Evolutionary conservation across 1,140 invertebrate species (phyloP), one percentile per base, ranked within the genome.

Genomic region (Drosophila willistoni): DNA sequence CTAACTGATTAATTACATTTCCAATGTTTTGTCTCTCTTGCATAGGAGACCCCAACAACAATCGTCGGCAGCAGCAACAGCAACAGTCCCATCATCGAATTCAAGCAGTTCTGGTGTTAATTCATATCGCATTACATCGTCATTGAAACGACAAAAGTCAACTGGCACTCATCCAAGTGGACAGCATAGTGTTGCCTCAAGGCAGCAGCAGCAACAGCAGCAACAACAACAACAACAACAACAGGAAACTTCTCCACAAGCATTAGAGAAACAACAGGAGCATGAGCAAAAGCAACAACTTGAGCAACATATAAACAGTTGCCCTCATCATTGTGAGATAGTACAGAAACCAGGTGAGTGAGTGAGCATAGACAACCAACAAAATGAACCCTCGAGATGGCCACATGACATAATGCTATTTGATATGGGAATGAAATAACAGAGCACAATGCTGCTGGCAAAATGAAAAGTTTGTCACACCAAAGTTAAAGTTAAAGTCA

Each of bases 281-380:
- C 25, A 80, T 19, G 14, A 47, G 14, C 44, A 51, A 51, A 4
- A 51, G 17, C 44, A 51, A 12, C 17, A 51, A 7, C 17, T 60
- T 7, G 54, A 71, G 2, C 60, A 71, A 19, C 64, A 78, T n/a
- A 71, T 83, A 34, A 71, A 66, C 61, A 79, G 70, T 44, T 67
- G 68, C n/a, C 82, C 81, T 47, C 76, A 81, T 64, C 82, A 79
- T 25, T 75, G 79, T 41, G 86, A 83, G 68, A 87, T 90, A 51
- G 77, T 78, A 64, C 75, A 77, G 59, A 90, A 90, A 44, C 72
- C 87, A 85, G 83, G 87, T 90, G 64, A 84, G 78, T 90, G 64
- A 84, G 78, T 59, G n/a, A 63, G 9, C 36, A 42, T 29, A 34
- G 22, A 47, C 17, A 25, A 68, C 47, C 17, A 62, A 69, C 13